phyloP scores from a whole-genome alignment of 2,797 vertebrate genomes.

The Tauraco hartlaubi region DNA sequence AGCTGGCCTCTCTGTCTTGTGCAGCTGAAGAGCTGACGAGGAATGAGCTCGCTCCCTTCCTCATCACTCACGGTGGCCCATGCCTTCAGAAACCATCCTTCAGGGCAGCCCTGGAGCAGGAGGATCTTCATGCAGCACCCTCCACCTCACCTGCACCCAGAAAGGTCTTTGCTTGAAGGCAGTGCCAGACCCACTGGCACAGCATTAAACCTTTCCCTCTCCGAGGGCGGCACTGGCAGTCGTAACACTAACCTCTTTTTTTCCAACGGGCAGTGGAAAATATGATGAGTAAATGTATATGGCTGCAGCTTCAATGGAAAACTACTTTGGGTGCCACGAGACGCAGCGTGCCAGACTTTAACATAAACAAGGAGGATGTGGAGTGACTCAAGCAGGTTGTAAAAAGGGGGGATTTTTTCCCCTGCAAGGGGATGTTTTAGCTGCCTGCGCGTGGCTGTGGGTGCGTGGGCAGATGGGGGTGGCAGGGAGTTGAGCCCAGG shows the following conservation, averaged over 20 bases:
- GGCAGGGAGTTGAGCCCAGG: neutral
- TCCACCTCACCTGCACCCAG: neutral
- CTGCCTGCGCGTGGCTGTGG: neutral
- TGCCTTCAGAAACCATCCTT: neutral
- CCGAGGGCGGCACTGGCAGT: neutral
- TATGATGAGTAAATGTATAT: neutral
- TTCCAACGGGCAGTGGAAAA: neutral
- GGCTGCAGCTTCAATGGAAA: neutral
- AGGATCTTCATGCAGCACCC: neutral
- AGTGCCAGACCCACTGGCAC: fast-evolving
- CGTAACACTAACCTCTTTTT: neutral
- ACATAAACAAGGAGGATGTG: neutral
- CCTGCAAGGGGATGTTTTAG: neutral
- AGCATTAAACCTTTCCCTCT: neutral
- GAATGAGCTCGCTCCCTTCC: neutral
- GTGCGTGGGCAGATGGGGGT: neutral
- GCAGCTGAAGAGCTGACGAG: neutral
- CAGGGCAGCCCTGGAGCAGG: neutral
- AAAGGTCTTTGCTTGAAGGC: neutral
- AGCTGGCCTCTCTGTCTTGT: neutral
- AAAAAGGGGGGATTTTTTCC: neutral
- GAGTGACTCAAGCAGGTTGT: neutral
- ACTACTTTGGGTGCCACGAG: neutral
- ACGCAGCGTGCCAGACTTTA: neutral
- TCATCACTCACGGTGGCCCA: fast-evolving